A percentile compares a stretch with the other conserved stretches of the same genome.
These are phyloP conservation scores for Octopus bimaculoides DNA, from an alignment of 1,140 invertebrate species.

Conservation along the genomic window DNA sequence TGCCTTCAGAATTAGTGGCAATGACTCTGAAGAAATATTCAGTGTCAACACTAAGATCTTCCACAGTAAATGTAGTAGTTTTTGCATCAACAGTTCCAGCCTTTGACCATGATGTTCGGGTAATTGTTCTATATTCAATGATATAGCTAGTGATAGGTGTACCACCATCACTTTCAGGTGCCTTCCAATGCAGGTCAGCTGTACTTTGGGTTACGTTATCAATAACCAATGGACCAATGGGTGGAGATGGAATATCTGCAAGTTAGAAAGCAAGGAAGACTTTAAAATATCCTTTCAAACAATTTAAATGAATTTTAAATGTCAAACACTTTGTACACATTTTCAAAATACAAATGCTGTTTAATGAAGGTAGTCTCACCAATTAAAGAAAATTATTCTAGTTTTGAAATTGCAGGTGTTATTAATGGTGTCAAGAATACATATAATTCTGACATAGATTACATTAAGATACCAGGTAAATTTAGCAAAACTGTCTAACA, in stretches of 20 bases:
- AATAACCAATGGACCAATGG: conserved; percentile 76
- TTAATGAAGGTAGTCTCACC: no score
- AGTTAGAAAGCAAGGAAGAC: conserved; percentile 9
- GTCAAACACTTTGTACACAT: no score
- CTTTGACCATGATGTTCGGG: conserved; percentile 83
- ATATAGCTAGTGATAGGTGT: conserved; percentile 44
- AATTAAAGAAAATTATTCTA: no score
- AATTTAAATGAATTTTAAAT: no score
- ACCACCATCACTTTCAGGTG: conserved; percentile 47
- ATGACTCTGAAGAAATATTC: conserved; percentile 39
- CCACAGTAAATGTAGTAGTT: conserved; percentile 53
- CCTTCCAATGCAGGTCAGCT: conserved; percentile 44
- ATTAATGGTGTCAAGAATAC: no score
- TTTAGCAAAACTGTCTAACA: no score
- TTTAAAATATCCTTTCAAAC: no score
- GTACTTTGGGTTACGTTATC: conserved; percentile 31
- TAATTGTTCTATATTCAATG: conserved; percentile 57
- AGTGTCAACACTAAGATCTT: conserved; percentile 31
- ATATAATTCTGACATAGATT: no score
- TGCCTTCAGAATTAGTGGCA: conserved; percentile 89
- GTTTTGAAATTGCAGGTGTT: no score
- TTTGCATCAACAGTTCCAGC: conserved; percentile 61
- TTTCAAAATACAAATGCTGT: no score
- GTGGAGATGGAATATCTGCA: conserved; percentile 69
- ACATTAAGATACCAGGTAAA: no score